Evolutionary conservation across 2,797 vertebrate genomes (phyloP), one percentile per base, ranked within the genome.

Genomic region (Anolis apletophallus): DNA sequence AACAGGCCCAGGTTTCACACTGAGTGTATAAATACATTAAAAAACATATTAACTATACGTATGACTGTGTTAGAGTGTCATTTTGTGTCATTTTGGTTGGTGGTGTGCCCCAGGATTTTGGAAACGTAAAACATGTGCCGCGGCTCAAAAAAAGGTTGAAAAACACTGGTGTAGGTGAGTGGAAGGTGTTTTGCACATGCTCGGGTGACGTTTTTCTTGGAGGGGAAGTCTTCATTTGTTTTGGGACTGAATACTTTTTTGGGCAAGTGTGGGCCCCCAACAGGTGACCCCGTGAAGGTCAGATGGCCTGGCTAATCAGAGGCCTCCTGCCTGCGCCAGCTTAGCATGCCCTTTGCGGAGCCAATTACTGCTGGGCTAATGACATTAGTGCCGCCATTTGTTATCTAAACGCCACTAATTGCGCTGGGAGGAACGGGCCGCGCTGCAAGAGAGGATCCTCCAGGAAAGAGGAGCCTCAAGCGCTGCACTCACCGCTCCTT

Each of bases 381-480:
- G 61, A 72, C 34, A 83, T 87, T 61, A 77, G 57, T 61, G 86
- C 74, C 77, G 80, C 23, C 71, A 78, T 87, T 87, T 78, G 64
- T 72, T 87, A 83, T 72, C 86, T 83, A 78, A 87, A 78, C 21
- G 74, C 21, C 64, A 71, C 80, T 87, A 83, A 87, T 72, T 71
- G 86, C 73, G 50, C 5, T 23, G 72, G 23, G 68, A 76, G 71
- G 69, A 57, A 69, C 26, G 52, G 73, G 72, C 7, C 69, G 55
- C 3, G 59, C 46, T 76, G 57, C 57, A 54, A 16, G 40, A 17
- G 50, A 11, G 13, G 52, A 64, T 64, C 26, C 26, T 32, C 54
- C 32, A 67, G 64, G 52, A 67, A 57, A n/a, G 14, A 9, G 61
- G 16, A 46, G 23, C 52, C 32, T 2, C 57, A 5, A 10, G 2